Evolutionary conservation across 1,140 invertebrate genomes (phyloP), one percentile per base, ranked within the genome.

Genomic region (Lordiphosa clarofinis): DNA sequence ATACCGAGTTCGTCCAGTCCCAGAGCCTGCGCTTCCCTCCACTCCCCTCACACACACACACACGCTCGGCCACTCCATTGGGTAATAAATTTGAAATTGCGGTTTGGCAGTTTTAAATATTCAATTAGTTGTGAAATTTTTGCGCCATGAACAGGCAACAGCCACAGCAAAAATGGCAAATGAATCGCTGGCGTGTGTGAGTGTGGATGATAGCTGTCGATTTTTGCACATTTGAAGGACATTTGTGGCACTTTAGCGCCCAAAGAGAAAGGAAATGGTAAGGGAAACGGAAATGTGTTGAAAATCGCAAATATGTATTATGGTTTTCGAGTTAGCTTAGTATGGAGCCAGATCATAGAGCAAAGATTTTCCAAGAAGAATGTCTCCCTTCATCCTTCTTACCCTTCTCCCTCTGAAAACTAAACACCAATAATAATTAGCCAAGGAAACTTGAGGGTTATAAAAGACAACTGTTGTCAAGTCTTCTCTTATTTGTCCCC

Each of bases 51-150:
- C 19, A 3, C 19, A 19, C 19, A 19, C 8, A 11, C 12, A 12
- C 21, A 28, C 11, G 21, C 28, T 3, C 21, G 6, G 33, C 19
- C 31, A 28, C n/a, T 44, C 43, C 43, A 31, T 50, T 68, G 74
- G 82, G 76, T 73, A 87, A 87, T 87, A 87, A 87, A 87, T 87
- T 87, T 87, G 78, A 87, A 88, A 86, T 87, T 87, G 86, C 60
- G 79, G 79, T 68, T 86, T 79, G 79, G 74, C 79, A 86, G 74
- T 86, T 86, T 86, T 86, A 86, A 86, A 86, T 86, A 86, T 86
- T 86, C 79, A 86, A 86, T 86, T 86, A 86, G 81, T 86, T 86
- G 79, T 84, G 61, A 73, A 84, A 78, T 86, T 86, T 84, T 78
- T 82, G 64, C 64, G 36, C 55, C 40, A 28, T 15, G 62, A 49